A percentile compares a stretch with the other conserved stretches of the same genome.
Conservation (phyloP, 1,140 invertebrate genomes). For the Euura lappo region DNA sequence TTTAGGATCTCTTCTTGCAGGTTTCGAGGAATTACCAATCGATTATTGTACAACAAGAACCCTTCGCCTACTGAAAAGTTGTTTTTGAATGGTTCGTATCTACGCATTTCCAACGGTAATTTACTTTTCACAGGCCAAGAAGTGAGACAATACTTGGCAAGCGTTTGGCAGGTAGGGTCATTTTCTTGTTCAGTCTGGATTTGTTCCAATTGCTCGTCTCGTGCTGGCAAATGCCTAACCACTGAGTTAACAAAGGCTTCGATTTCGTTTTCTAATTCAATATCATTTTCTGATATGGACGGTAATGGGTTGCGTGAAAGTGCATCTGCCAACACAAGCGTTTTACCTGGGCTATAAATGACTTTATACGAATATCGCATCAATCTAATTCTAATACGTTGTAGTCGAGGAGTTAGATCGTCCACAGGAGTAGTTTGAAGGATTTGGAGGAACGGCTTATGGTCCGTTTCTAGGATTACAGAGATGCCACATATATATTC, state of each 20-base stretch:
- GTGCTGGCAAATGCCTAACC: conserved; percentile 19
- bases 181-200: conserved; percentile 17
- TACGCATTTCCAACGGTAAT: conserved; percentile 16
- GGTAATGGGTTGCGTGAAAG: conserved; percentile 37
- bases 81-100: conserved; percentile 27
- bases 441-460: conserved; percentile 39
- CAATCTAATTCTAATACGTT: conserved; percentile 44
- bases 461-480: conserved; percentile 39
- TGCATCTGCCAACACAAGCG: conserved; percentile 41
- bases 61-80: conserved; percentile 23
- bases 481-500: conserved; percentile 32
- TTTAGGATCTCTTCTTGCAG: conserved; percentile 25
- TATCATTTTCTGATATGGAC: not conserved
- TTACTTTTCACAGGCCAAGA: conserved; percentile 26
- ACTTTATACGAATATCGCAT: conserved; percentile 42
- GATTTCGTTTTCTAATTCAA: conserved; percentile 24
- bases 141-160: conserved; percentile 23
- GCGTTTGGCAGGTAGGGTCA: conserved; percentile 24
- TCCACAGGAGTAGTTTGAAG: no score
- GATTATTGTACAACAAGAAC: conserved; percentile 21
- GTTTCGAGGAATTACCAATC: conserved; percentile 26
- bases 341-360: conserved; percentile 40
- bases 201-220: conserved; percentile 27
- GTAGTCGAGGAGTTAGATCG: conserved; percentile 43
- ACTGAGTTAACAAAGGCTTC: conserved; percentile 22